Conservation (phyloP, 2,113 vertebrate species). For the Chaetops frenatus region DNA sequence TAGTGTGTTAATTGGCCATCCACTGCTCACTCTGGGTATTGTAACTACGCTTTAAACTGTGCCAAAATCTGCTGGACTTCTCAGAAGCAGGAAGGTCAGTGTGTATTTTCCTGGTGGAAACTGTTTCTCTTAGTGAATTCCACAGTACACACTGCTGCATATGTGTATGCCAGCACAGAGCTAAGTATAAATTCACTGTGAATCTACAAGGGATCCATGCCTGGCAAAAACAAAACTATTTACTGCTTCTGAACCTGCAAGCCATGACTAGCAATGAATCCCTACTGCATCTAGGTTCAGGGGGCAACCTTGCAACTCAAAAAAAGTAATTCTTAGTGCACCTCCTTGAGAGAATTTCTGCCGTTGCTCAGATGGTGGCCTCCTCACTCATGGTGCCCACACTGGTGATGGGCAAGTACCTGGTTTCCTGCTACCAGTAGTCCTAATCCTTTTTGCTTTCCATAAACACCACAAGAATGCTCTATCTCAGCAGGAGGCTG, state of each 20-base stretch:
- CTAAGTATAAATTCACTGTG: neutral
- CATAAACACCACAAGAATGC: neutral
- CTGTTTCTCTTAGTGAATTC: neutral
- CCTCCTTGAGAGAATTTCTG: neutral
- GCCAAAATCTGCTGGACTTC: neutral
- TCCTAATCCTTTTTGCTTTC: neutral
- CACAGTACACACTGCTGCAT: neutral
- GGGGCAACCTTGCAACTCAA: neutral
- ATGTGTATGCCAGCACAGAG: neutral
- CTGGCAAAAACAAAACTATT: neutral
- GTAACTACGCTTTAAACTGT: neutral
- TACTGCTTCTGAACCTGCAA: neutral
- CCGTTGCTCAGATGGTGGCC: neutral
- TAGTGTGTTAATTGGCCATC: neutral
- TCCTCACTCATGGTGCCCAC: neutral
- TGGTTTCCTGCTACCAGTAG: neutral
- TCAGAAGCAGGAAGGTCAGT: neutral
- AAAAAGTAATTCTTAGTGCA: neutral
- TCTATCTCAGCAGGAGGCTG: neutral
- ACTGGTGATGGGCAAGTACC: neutral
- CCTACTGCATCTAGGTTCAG: neutral
- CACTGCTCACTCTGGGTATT: neutral
- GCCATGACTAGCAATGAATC: neutral
- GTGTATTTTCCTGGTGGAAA: neutral
- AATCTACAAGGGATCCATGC: neutral